Evolutionary conservation across 1,140 invertebrate genomes (phyloP).

Genomic region (Rhyacophila brunnea): DNA sequence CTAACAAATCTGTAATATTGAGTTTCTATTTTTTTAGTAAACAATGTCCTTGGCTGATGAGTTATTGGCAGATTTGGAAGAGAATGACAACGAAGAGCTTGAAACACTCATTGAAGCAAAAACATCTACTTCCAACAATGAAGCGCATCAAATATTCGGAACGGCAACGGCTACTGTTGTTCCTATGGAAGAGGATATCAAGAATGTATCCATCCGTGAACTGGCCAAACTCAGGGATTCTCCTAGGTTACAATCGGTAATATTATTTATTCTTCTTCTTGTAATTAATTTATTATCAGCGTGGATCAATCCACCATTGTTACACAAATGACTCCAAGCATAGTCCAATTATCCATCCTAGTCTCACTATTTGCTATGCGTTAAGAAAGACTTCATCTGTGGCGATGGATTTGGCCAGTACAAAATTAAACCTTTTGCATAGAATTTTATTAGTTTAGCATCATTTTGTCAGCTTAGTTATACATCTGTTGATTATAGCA

Average conservation of each 20-base stretch:
- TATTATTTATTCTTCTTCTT: constrained; percentile 6
- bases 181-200: constrained; percentile 70
- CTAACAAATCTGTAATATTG: no score
- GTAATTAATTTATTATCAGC: background rate
- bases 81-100: constrained; percentile 73
- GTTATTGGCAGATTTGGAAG: constrained; percentile 91
- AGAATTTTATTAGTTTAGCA: no score
- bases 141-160: constrained; percentile 38
- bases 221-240: constrained; percentile 86
- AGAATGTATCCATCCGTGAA: constrained; percentile 73
- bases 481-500: no score
- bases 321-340: no score
- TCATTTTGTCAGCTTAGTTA: no score
- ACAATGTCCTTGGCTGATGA: constrained; percentile 94
- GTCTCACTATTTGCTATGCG: no score
- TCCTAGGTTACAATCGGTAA: constrained; percentile 63
- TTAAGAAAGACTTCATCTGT: no score
- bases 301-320: background rate
- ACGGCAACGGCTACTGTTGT: constrained; percentile 55
- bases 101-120: constrained; percentile 58
- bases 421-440: no score
- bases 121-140: constrained; percentile 34
- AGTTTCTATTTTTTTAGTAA: no score
- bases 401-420: no score
- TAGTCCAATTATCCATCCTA: no score